Evolutionary conservation across 2,113 vertebrate genomes (phyloP).

Genomic region (Apteryx owenii): DNA sequence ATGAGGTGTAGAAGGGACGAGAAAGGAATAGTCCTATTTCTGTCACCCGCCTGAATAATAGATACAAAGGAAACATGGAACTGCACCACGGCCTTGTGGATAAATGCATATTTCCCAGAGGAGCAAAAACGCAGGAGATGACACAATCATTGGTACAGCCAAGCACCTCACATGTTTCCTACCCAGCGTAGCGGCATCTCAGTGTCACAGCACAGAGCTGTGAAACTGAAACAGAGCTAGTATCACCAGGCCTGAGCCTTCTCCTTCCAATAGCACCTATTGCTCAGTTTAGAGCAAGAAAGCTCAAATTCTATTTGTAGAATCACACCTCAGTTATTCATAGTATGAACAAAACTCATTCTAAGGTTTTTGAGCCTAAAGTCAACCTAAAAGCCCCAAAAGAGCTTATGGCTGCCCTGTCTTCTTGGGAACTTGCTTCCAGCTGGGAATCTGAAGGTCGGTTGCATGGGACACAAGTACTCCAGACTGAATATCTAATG

Average conservation of each 20-base stretch:
- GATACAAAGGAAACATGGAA: not conserved
- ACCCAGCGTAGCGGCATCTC: not conserved
- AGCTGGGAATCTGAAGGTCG: not conserved
- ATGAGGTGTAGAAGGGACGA: not conserved
- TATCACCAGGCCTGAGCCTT: not conserved
- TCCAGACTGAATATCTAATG: not conserved
- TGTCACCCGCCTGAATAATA: not conserved
- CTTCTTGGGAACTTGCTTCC: not conserved
- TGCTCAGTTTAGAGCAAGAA: not conserved
- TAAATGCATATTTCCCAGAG: not conserved
- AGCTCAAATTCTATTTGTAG: not conserved
- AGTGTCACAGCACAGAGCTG: not conserved
- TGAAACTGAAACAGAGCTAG: not conserved
- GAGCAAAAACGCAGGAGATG: not conserved
- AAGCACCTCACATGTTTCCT: not conserved
- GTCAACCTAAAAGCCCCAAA: not conserved
- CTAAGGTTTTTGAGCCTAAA: not conserved
- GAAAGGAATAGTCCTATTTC: not conserved
- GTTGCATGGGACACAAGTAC: too few species aligned
- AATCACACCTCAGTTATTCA: not conserved
- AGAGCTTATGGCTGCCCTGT: not conserved
- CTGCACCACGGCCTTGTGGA: fast-evolving
- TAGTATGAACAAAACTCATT: not conserved
- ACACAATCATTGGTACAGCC: not conserved
- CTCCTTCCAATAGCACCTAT: not conserved